Evolutionary conservation across 2,113 vertebrate genomes (phyloP), one percentile per base, ranked within the genome.

Genomic region (Zapornia atra): DNA sequence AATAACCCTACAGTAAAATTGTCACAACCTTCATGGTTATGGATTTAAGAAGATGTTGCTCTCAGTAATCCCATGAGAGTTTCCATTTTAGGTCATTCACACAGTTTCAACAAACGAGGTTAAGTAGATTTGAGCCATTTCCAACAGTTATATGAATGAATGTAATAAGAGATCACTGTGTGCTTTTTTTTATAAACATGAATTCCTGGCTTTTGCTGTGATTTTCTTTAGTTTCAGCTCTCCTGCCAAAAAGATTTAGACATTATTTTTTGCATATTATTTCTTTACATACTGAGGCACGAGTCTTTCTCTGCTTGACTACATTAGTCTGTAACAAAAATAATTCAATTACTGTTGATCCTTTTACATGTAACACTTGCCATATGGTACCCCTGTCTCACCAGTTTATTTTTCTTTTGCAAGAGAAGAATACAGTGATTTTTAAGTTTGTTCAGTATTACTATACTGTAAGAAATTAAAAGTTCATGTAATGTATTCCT

Each of bases 291-390:
- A 17, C 7, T 40, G 50, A 81, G 87, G 85, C 71, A 89, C 65
- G 84, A 84, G 54, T 61, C 33, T 90, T 95, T 85, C 8, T 3
- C 80, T 95, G 33, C 72, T 66, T 53, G 65, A 88, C 86, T 94
- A 34, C 76, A 75, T 94, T 79, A 92, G n/a, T 70, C 88, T 91
- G 38, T 91, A 93, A 95, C 28, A 92, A 94, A 94, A 94, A 88
- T 82, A 94, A 91, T 91, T 78, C 66, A 78, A 48, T 84, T 56
- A 73, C 46, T 86, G 65, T 72, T n/a, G 31, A 78, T 87, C 63
- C 38, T 91, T 38, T 78, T 51, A 28, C 42, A 64, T 73, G 11
- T 88, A 93, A 96, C 72, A 24, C 42, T 94, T 97, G 83, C 93
- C 94, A 88, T 86, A 95, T 96, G 95, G 13, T 77, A 33, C 56